Conservation (phyloP, 2,888 invertebrate genomes). For the Hemaris fuciformis region DNA sequence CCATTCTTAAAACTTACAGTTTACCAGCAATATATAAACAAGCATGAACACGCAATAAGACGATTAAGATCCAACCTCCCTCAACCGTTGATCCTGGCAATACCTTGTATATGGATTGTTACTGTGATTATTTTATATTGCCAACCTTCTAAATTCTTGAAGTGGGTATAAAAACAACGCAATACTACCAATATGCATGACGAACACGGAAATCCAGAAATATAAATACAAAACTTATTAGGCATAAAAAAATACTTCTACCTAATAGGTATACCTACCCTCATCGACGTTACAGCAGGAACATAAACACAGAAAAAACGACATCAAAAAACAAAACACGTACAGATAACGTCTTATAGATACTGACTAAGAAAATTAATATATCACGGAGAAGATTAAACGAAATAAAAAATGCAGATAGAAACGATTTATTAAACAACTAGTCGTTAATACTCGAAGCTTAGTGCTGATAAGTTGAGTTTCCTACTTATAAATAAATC, state of each 20-base stretch:
- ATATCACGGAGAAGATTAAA: slow-evolving; percentile 1
- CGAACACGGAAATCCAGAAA: no score
- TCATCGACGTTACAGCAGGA: neutral
- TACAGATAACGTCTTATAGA: neutral
- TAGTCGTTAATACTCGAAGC: neutral
- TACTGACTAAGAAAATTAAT: neutral
- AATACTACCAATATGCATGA: no score
- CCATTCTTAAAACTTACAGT: no score
- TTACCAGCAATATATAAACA: no score
- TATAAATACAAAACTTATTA: no score
- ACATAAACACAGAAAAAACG: neutral
- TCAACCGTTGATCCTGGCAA: no score
- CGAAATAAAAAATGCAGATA: neutral
- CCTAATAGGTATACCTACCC: neutral
- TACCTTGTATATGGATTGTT: no score
- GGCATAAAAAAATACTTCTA: neutral
- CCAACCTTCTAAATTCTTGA: no score
- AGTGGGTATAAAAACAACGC: no score
- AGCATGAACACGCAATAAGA: no score
- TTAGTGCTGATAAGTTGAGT: neutral
- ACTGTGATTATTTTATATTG: no score
- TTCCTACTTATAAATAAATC: neutral
- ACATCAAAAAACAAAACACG: neutral
- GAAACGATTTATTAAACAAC: neutral
- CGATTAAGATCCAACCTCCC: no score